These are phyloP conservation scores for Apocheima hispidaria DNA, from an alignment of 2,888 invertebrate species.

Conservation along the genomic window DNA sequence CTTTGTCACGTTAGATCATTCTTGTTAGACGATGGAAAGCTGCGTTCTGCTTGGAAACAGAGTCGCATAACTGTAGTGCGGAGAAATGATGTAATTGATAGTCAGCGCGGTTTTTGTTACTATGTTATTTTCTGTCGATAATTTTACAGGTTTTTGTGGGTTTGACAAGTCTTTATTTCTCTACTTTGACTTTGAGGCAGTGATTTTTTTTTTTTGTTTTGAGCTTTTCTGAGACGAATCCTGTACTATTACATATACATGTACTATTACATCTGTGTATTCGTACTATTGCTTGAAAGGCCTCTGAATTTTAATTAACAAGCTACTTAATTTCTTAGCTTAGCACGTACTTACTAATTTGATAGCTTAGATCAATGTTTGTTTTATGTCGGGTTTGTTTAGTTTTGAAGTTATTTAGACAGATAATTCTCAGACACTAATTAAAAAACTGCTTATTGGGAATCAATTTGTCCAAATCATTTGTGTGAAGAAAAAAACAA, in stretches of 20 bases:
- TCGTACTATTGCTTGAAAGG: too few species aligned
- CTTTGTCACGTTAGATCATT: constrained; percentile 86
- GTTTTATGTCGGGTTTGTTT: too few species aligned
- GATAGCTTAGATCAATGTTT: too few species aligned
- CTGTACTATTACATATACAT: too few species aligned
- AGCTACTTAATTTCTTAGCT: too few species aligned
- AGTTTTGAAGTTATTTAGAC: too few species aligned
- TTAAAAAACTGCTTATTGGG: neutral
- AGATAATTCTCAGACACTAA: neutral
- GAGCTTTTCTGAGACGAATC: neutral
- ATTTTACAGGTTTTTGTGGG: constrained; percentile 32
- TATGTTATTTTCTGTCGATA: constrained; percentile 26
- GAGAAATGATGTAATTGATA: constrained; percentile 79
- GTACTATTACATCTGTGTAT: too few species aligned
- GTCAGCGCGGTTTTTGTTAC: constrained; percentile 45
- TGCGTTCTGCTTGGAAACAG: constrained; percentile 66
- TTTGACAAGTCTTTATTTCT: constrained; percentile 13
- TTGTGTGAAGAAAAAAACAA: neutral
- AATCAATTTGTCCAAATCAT: neutral
- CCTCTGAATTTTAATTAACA: too few species aligned
- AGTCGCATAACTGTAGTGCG: constrained; percentile 73
- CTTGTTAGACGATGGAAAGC: constrained; percentile 78
- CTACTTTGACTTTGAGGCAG: constrained; percentile 32
- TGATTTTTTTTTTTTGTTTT: constrained; percentile 11
- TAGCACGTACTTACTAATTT: too few species aligned